Evolutionary conservation across 2,888 invertebrate species (phyloP).

Genomic region (Patella caerulea): DNA sequence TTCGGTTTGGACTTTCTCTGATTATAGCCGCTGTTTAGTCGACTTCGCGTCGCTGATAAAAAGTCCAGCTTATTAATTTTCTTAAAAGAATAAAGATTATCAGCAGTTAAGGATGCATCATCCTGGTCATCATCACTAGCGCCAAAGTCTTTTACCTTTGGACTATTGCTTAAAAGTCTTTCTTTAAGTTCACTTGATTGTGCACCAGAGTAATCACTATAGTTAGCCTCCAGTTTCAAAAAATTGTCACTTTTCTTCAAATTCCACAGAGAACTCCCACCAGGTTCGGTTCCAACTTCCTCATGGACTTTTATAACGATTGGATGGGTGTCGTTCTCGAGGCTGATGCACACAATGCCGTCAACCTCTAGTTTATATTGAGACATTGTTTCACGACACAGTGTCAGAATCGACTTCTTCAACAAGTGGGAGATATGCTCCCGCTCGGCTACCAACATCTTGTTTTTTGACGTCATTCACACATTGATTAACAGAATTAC

Average conservation of each 20-base stretch:
- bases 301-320: constrained; percentile 59
- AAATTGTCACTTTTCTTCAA: background rate
- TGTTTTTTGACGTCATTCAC: no score
- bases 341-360: constrained; percentile 54
- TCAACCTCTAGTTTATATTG: constrained; percentile 49
- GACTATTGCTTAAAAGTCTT: background rate
- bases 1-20: background rate
- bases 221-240: background rate
- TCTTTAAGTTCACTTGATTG: constrained; percentile 4
- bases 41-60: background rate
- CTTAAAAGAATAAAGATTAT: background rate
- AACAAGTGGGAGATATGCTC: constrained; percentile 49
- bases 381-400: constrained; percentile 52
- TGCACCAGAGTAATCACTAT: background rate
- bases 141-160: background rate
- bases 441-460: constrained; percentile 41
- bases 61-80: background rate
- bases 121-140: background rate
- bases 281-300: constrained; percentile 34
- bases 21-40: background rate
- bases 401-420: constrained; percentile 53
- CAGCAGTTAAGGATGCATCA: background rate
- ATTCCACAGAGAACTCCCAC: background rate
- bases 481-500: no score
- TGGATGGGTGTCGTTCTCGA: constrained; percentile 44